Evolutionary conservation across 2,113 vertebrate species (phyloP).

Genomic region (Grammatotria lemairii): DNA sequence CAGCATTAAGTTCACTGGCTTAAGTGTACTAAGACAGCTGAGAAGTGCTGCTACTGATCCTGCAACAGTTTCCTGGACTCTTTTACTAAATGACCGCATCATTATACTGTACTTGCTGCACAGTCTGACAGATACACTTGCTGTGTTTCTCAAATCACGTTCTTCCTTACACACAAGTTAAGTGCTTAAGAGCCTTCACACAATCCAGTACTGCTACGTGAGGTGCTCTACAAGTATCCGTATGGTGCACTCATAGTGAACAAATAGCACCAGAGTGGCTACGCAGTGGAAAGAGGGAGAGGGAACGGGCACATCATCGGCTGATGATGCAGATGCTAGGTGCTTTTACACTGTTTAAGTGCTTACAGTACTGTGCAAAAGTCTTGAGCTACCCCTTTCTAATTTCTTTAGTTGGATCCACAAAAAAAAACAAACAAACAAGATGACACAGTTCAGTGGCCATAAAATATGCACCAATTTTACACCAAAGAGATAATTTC

Average conservation of each 20-base stretch:
- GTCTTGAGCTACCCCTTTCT: background rate
- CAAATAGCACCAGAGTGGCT: background rate
- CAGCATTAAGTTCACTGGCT: background rate
- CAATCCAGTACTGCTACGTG: background rate
- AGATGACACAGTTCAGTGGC: background rate
- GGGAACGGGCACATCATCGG: background rate
- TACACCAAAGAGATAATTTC: background rate
- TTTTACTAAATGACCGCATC: background rate
- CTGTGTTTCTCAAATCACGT: background rate
- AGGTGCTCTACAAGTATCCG: rapidly evolving
- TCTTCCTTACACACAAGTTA: background rate
- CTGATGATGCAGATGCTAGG: background rate
- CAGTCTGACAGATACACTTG: background rate
- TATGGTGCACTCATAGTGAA: background rate
- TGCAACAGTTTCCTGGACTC: background rate
- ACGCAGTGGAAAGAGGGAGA: background rate
- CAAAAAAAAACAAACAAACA: background rate
- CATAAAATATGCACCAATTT: background rate
- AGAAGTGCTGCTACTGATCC: background rate
- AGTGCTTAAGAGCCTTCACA: background rate
- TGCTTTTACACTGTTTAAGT: background rate
- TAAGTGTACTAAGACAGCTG: background rate
- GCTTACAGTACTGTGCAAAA: background rate
- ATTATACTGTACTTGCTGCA: background rate
- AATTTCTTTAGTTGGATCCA: background rate